Evolutionary conservation across 2,797 vertebrate species (phyloP).

Genomic region (Clarias pachynema): DNA sequence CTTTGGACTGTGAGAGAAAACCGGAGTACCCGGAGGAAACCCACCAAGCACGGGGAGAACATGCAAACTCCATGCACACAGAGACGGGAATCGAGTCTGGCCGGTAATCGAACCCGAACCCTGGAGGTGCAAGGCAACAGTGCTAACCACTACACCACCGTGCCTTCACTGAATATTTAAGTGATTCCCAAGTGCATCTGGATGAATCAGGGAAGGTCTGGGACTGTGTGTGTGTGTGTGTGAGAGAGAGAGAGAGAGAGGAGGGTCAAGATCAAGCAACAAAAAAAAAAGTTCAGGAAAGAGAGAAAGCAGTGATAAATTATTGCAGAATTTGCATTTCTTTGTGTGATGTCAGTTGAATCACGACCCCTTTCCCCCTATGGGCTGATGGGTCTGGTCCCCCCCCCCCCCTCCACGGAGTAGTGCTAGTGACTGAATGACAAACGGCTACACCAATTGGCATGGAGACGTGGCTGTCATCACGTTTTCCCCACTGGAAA

Average conservation of each 20-base stretch:
- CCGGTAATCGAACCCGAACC: no score
- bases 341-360: conserved; percentile 29
- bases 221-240: no score
- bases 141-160: no score
- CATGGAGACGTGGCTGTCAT: conserved; percentile 41
- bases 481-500: conserved; percentile 38
- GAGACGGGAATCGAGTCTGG: no score
- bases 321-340: conserved; percentile 12
- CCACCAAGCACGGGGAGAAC: no score
- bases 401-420: conserved; percentile 42
- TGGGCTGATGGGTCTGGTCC: conserved; percentile 37
- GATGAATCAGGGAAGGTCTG: neutral
- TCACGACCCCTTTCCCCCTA: conserved; percentile 4
- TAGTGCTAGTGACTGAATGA: conserved; percentile 49
- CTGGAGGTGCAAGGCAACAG: no score
- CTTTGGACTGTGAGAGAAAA: no score
- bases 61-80: no score
- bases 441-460: conserved; percentile 54
- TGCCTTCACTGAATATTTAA: no score
- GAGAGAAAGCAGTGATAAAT: neutral
- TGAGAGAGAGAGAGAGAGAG: neutral
- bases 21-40: no score
- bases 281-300: neutral
- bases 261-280: neutral
- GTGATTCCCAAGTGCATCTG: neutral